Base-by-base conservation (phyloP, 2,113 vertebrate genomes). In the Coryphaenoides rupestris region DNA sequence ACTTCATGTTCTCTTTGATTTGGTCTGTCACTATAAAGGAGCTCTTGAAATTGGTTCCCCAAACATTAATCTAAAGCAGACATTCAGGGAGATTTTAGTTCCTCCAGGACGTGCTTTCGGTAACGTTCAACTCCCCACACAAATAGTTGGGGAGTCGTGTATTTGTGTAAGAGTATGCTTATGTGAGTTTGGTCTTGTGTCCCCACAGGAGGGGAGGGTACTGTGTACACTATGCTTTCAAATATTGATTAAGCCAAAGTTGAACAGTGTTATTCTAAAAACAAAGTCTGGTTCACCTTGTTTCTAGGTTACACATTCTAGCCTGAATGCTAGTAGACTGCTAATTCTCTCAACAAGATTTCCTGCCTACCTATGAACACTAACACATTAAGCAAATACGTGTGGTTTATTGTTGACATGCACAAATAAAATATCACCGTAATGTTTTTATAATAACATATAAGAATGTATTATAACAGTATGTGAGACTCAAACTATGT, bases 161-260 rank as follows among this genome's bases (percentile, higher is more conserved):
- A 52, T 77, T 72, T 76, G 55, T 33, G 23, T 74, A 17, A 13
- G 59, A 52, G 62, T 68, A 66, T 17, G 57, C 55, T n/a, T 75
- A 55, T 22, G 47, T 60, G 63, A 73, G 24, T 62, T 13, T 45
- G 15, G 21, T 55, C 47, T 68, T 63, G 40, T 73, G 69, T 74
- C 66, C 62, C 56, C 64, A 49, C 45, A 60, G 33, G 19, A 60
- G 45, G 19, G 19, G 65, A 56, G 60, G 58, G 72, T 62, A 62
- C 77, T 69, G 56, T 82, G 63, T 85, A 76, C 76, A 62, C 65
- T 26, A 59, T 52, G 19, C 5, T 21, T 68, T 13, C 74, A 85
- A 83, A 78, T 86, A 81, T 84, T 84, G 80, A 86, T 82, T 78
- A 22, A 21, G 26, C 47, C 73, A 10, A 26, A 28, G 46, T 68